Conservation (phyloP, 2,113 vertebrate species). For the Cottus gobio region DNA sequence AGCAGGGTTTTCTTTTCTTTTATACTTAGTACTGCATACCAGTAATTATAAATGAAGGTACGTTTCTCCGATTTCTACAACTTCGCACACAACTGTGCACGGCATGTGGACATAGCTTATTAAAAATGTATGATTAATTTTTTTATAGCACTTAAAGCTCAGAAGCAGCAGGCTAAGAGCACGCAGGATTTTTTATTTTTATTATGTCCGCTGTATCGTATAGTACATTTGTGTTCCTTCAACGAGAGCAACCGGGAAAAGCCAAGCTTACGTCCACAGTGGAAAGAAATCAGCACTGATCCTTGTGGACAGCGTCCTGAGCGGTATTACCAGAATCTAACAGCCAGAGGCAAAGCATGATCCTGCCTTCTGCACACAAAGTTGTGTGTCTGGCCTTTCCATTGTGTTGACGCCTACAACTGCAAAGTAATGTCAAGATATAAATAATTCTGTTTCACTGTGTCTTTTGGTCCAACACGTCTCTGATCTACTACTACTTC, state of each 20-base stretch:
- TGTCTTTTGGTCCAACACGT: not conserved
- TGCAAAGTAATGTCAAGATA: not conserved
- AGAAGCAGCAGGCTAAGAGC: not conserved
- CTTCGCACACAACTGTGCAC: not conserved
- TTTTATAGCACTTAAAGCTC: not conserved
- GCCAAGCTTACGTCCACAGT: conserved; percentile 19
- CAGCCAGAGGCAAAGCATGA: conserved; percentile 32
- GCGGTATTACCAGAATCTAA: conserved; percentile 48
- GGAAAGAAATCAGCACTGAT: conserved; percentile 40
- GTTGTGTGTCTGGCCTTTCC: conserved; percentile 7
- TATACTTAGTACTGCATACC: not conserved
- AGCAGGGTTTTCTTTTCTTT: not conserved
- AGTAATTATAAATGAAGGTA: not conserved
- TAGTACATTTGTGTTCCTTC: not conserved
- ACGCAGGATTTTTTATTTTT: not conserved
- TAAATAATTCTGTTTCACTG: not conserved
- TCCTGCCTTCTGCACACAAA: conserved; percentile 25
- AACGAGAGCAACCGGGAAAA: conserved; percentile 21
- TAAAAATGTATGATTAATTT: not conserved
- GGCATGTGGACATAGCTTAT: not conserved
- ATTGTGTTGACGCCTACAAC: not conserved
- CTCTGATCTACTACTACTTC: not conserved
- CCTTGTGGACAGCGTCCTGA: conserved; percentile 49
- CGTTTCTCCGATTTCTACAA: not conserved
- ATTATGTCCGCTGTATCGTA: not conserved